Evolutionary conservation across 2,888 invertebrate genomes (phyloP).

Genomic region (Ctena decussata): DNA sequence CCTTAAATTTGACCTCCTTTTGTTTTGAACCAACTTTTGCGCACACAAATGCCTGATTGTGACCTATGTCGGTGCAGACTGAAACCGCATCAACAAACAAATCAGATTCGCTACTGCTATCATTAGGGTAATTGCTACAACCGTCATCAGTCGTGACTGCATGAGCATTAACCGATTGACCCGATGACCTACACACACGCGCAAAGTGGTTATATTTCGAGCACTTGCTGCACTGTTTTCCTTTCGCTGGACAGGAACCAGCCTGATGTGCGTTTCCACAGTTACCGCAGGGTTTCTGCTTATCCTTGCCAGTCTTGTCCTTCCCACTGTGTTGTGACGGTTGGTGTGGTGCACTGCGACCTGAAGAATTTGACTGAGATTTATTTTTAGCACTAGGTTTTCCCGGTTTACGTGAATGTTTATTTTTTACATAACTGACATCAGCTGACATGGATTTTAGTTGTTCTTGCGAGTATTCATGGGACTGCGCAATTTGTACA

Average conservation of each 20-base stretch:
- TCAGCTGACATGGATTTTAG: constrained; percentile 17
- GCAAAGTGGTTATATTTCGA: constrained; percentile 8
- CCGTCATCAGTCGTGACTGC: neutral
- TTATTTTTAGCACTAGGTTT: neutral
- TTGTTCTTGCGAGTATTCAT: constrained; percentile 24
- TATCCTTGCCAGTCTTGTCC: neutral
- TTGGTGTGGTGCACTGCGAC: neutral
- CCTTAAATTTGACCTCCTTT: constrained; percentile 16
- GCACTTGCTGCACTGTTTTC: constrained; percentile 11
- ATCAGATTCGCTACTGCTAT: neutral
- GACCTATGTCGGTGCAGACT: neutral
- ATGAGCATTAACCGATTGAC: neutral
- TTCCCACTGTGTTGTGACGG: neutral
- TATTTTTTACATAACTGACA: neutral
- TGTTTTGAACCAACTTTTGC: constrained; percentile 6
- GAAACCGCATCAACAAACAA: constrained; percentile 1
- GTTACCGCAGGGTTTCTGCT: neutral
- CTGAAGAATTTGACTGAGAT: neutral
- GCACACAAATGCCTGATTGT: constrained; percentile 19
- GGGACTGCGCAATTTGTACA: constrained; percentile 22
- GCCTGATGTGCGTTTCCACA: constrained; percentile 23
- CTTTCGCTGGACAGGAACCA: constrained; percentile 24
- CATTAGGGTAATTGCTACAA: too few species aligned
- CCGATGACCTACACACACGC: constrained; percentile 2
- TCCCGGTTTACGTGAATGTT: neutral